A percentile compares a stretch with the other conserved stretches of the same genome.
Conservation (phyloP, 2,113 vertebrate genomes). For the Marmota flaviventris region DNA sequence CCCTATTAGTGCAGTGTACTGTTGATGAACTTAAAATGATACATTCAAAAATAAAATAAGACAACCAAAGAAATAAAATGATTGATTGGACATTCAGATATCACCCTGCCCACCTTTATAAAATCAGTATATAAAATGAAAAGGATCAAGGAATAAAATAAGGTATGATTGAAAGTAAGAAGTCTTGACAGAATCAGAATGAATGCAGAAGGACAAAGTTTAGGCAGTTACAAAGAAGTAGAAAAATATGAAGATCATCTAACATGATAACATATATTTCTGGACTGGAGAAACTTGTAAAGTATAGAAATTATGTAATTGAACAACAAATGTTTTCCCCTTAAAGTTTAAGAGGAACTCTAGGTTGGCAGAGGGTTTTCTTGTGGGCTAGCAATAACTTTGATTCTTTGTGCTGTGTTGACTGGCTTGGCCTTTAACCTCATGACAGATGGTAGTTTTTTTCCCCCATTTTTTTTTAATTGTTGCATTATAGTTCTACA, state of each 20-base stretch:
- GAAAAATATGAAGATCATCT: not conserved
- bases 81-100: not conserved
- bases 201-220: not conserved
- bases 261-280: not conserved
- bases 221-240: not conserved
- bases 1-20: not conserved
- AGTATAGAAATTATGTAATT: not conserved
- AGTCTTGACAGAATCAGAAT: not conserved
- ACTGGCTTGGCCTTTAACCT: not conserved
- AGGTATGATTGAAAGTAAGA: not conserved
- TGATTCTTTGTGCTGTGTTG: not conserved
- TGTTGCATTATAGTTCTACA: too few species aligned
- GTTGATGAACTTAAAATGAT: not conserved
- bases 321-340: too few species aligned
- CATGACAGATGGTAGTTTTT: not conserved
- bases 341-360: too few species aligned
- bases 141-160: not conserved
- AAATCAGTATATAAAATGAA: not conserved
- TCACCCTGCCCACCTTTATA: not conserved
- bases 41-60: not conserved
- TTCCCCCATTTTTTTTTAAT: too few species aligned
- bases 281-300: not conserved
- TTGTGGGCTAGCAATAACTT: not conserved
- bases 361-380: not conserved
- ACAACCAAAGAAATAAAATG: not conserved